Base-by-base conservation (phyloP, 2,113 vertebrate species). In the Mormoops blainvillei region DNA sequence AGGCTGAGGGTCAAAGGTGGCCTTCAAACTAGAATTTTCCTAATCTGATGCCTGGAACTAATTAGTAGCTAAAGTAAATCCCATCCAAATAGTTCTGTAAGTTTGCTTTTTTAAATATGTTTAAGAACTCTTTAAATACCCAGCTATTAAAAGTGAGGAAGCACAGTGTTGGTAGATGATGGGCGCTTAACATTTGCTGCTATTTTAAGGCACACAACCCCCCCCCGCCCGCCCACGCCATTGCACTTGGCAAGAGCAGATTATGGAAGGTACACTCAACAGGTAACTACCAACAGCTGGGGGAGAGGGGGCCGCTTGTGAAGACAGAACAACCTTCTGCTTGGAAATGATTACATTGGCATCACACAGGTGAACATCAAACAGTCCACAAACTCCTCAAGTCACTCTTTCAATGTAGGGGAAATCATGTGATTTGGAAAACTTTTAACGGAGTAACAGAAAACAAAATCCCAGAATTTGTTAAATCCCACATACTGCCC, bases 211-310 rank as follows among this genome's bases (percentile, higher is more conserved):
- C 3, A 1, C 52, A n/a, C n/a, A n/a, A n/a, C n/a, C n/a, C n/a
- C n/a, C n/a, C n/a, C n/a, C n/a, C n/a, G n/a, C n/a, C n/a, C n/a
- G n/a, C n/a, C n/a, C n/a, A n/a, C 86, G 20, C 26, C 31, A 63
- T 52, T 6, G 24, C 3, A 12, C 41, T 68, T 20, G 2, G 20
- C 48, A 50, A 77, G 16, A 56, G n/a, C 26, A 38, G 45, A 22
- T 28, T 26, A 14, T 10, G 22, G 36, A 31, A 2, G 6, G 3
- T 80, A 18, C 4, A 1, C 2, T 45, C 0, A 10, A 13, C 11
- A 5, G 1, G 0, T 2, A 15, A 11, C 43, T 36, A 33, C 28
- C 48, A 12, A 9, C 14, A n/a, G 52, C 52, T 20, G 3, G 20
- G 63, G 18, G 3, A 52, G 1, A 28, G 8, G 8, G 50, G 38